phyloP scores from a whole-genome alignment of 2,113 vertebrate genomes.

The Peromyscus californicus region DNA sequence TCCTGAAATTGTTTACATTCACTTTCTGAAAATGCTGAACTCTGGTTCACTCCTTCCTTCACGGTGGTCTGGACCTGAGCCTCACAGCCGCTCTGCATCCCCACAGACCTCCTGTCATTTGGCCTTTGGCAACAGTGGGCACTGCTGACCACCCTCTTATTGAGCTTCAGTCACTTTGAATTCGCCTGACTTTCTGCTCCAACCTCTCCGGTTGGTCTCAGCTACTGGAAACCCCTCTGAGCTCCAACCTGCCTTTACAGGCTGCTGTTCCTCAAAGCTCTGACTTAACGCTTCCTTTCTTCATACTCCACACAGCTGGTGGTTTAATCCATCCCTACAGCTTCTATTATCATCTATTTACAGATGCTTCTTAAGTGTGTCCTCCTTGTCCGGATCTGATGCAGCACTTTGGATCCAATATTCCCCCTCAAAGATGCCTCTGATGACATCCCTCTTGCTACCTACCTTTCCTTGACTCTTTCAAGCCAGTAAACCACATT shows the following conservation, averaged over 20 bases:
- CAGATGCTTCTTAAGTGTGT: background rate
- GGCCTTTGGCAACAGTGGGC: background rate
- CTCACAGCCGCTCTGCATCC: background rate
- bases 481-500: background rate
- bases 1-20: background rate
- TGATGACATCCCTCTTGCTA: background rate
- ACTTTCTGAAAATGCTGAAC: background rate
- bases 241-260: background rate
- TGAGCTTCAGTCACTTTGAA: background rate
- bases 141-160: background rate
- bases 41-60: background rate
- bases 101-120: background rate
- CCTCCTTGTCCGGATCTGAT: background rate
- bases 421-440: background rate
- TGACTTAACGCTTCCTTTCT: background rate
- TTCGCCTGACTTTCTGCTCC: background rate
- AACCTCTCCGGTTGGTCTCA: background rate
- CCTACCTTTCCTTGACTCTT: background rate
- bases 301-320: background rate
- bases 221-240: background rate
- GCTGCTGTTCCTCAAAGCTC: background rate
- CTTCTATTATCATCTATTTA: background rate
- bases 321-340: background rate
- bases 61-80: background rate
- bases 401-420: background rate